Evolutionary conservation across 1,140 invertebrate genomes (phyloP), one percentile per base, ranked within the genome.

Genomic region (Ceratina australensis): DNA sequence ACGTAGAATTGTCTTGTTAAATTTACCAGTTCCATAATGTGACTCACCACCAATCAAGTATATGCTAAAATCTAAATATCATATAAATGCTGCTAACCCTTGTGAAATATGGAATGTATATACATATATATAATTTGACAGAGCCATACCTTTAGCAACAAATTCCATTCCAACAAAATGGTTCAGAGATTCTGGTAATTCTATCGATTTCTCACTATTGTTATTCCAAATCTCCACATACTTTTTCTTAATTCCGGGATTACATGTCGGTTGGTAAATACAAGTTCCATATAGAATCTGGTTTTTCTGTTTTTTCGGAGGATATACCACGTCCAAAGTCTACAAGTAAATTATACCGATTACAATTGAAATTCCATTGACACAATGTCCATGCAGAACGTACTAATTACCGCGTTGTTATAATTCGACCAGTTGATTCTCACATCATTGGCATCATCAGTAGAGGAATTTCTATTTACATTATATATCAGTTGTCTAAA

Each of bases 31-130:
- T n/a, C 81, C 86, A 15, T 87, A 63, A 28, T 82, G 82, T 50
- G 81, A 28, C 73, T 86, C 82, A 49, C 88, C 88, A 10, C 88
- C 88, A 64, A 84, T 47, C 8, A 86, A 63, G 73, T 89, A 89
- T 49, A 89, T 78, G 66, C 64, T 77, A n/a, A 86, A 86, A 61
- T 84, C 88, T 50, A n/a, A 4, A 15, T 18, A 49, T 47, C 22
- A 61, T 26, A 7, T 52, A 75, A 22, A 42, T 7, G 33, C 33
- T 42, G 33, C 33, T 42, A 42, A 42, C 10, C 10, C 10, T 2
- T 42, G 5, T 10, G 7, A 42, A 42, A 42, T 33, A 7, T 24
- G 64, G 12, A 65, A 64, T 13, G 33, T 67, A 26, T 28, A 68
- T 81, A 28, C 22, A 2, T 28, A 4, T 16, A 28, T 52, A 52